Percentiles rank a stretch among this genome's conserved stretches.
Evolutionary conservation across 2,797 vertebrate species (phyloP).

Genomic region (Schizothorax lantsangensis): DNA sequence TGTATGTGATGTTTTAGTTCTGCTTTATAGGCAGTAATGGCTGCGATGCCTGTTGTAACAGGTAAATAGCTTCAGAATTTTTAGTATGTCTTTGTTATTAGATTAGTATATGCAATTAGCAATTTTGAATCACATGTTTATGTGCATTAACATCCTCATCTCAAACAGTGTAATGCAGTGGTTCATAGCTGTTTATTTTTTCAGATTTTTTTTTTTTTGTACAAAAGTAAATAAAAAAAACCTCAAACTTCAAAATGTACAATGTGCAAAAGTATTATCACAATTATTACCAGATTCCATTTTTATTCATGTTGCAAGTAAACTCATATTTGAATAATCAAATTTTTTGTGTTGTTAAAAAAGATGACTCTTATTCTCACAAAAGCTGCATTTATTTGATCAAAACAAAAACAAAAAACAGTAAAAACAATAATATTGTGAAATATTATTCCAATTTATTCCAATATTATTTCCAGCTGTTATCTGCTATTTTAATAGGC

Average conservation of each 20-base stretch:
- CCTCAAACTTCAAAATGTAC: not conserved
- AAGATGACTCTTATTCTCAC: too few relatives aligned
- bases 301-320: not conserved
- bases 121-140: not conserved
- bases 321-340: not conserved
- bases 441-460: too few relatives aligned
- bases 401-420: too few relatives aligned
- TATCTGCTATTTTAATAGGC: too few relatives aligned
- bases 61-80: not conserved
- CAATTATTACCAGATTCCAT: not conserved
- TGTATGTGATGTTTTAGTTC: not conserved
- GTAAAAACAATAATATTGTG: too few relatives aligned
- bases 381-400: too few relatives aligned
- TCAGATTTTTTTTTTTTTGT: not conserved
- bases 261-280: not conserved
- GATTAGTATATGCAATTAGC: not conserved
- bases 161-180: not conserved
- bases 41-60: not conserved
- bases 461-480: too few relatives aligned
- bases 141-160: not conserved
- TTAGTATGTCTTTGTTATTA: not conserved
- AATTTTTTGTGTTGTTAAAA: too few relatives aligned
- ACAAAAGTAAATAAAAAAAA: not conserved
- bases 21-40: not conserved
- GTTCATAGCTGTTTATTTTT: not conserved